These are phyloP conservation scores for Phenacoccus solenopsis DNA, from an alignment of 1,140 invertebrate genomes.

Conservation along the genomic window DNA sequence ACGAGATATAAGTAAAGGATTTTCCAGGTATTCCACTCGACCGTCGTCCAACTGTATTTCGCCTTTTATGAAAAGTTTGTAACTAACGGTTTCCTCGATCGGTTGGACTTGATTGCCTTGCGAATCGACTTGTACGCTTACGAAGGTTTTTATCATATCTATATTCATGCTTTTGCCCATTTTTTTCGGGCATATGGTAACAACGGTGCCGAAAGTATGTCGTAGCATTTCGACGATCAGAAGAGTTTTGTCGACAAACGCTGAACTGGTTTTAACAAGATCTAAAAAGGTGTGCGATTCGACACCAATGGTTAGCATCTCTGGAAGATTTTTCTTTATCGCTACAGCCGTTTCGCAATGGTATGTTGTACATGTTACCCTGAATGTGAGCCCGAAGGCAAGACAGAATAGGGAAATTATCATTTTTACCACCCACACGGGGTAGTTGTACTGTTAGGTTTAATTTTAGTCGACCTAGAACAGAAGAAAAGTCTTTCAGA, in stretches of 20 bases:
- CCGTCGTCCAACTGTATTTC: not conserved
- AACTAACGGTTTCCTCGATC: not conserved
- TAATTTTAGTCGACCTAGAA: too few relatives aligned
- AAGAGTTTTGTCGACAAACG: not conserved
- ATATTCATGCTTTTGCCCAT: not conserved
- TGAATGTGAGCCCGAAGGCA: too few relatives aligned
- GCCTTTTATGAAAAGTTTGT: not conserved
- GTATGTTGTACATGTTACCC: too few relatives aligned
- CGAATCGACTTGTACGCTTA: not conserved
- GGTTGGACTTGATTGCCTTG: not conserved
- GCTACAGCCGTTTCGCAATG: too few relatives aligned
- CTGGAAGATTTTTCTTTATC: too few relatives aligned
- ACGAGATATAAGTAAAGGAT: not conserved
- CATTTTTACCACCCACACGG: too few relatives aligned
- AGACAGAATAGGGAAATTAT: too few relatives aligned
- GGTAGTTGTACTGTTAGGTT: too few relatives aligned
- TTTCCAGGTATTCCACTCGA: not conserved
- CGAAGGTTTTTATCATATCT: slow-evolving; percentile 6
- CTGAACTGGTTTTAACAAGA: not conserved
- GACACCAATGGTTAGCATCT: too few relatives aligned
- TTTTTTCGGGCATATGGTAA: not conserved
- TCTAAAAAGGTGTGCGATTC: not conserved
- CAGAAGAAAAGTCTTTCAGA: too few relatives aligned
- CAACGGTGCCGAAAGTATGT: not conserved
- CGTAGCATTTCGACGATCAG: not conserved